Base-by-base conservation (phyloP, 2,113 vertebrate species). In the Spheniscus mendiculus region DNA sequence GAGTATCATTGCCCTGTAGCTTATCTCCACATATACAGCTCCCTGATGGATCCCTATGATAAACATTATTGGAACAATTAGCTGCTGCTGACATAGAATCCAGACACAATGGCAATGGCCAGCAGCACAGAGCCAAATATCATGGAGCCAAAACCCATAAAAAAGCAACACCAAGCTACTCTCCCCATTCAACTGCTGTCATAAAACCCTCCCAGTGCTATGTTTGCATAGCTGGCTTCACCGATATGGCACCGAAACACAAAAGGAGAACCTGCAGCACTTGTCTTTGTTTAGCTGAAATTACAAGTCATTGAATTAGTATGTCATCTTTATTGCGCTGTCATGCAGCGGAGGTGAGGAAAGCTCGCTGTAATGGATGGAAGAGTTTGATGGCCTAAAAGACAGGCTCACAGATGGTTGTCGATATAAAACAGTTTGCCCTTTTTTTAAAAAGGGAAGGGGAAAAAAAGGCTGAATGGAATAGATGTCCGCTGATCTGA, bases 231-330 rank as follows among this genome's bases (percentile, higher is more conserved):
- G 98, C 98, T 99, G 98, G 98, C 98, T 98, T 98, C 97, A 88
- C 98, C 96, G 98, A 99, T 99, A 98, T 96, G 98, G 98, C 98
- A 98, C 97, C 12, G 29, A 98, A 97, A 98, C 92, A 98, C 98
- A 98, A 98, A 98, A 98, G 98, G 97, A 98, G 97, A 97, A 97
- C 97, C 98, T 95, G 97, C 98, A 97, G 98, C 98, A 96, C 98
- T 98, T 97, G 97, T 96, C 98, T 98, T 98, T 98, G 98, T 98
- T 98, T 98, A 98, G 98, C 97, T 98, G 98, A 98, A 98, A 99
- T 99, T 98, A 98, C 98, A 98, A 98, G 98, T 98, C 98, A 98
- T 98, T 98, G 98, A 99, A 99, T 99, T 99, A 99, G 98, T 98
- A 98, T 99, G 99, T 99, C 98, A 99, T 99, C 98, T 99, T 99